Conservation (phyloP, 2,888 invertebrate genomes). For the Falcaria lacertinaria region DNA sequence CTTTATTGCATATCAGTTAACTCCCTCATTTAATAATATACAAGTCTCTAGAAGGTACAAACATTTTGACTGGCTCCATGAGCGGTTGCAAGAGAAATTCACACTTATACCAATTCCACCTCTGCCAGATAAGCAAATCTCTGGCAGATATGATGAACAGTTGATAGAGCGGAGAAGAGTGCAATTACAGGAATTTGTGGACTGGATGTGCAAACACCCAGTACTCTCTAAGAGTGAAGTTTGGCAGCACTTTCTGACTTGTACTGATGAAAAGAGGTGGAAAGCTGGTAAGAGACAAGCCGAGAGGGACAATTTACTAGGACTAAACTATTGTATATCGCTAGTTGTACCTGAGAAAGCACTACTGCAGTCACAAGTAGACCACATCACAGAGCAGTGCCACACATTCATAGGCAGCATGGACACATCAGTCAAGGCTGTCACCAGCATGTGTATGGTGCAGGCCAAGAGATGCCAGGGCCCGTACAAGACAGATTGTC, state of each 20-base stretch:
- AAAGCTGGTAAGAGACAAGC: slow-evolving; percentile 97
- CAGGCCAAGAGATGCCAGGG: slow-evolving; percentile 93
- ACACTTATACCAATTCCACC: slow-evolving; percentile 97
- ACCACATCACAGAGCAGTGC: slow-evolving; percentile 91
- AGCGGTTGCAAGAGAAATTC: slow-evolving; percentile 95
- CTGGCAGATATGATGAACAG: slow-evolving; percentile 97
- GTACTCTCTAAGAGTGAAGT: slow-evolving; percentile 94
- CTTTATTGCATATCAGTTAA: slow-evolving; percentile 97
- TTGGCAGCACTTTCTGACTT: slow-evolving; percentile 98
- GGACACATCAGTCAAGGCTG: slow-evolving; percentile 91
- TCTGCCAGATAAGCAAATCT: slow-evolving; percentile 98
- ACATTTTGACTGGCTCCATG: slow-evolving; percentile 99
- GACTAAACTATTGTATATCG: slow-evolving; percentile 94
- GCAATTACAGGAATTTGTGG: slow-evolving; percentile 97
- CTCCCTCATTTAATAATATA: slow-evolving; percentile 95
- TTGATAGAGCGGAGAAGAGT: slow-evolving; percentile 96
- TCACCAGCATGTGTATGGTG: slow-evolving; percentile 89
- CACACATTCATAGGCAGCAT: slow-evolving; percentile 89
- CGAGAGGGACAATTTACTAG: slow-evolving; percentile 94
- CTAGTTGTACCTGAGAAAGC: slow-evolving; percentile 91
- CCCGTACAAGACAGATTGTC: slow-evolving; percentile 93
- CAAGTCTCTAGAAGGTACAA: slow-evolving; percentile 97
- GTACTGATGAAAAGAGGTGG: slow-evolving; percentile 98
- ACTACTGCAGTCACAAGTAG: slow-evolving; percentile 85
- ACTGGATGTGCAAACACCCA: slow-evolving; percentile 98